These are phyloP conservation scores for Phalloptychus januarius DNA, from an alignment of 2,797 vertebrate species.

Conservation along the genomic window DNA sequence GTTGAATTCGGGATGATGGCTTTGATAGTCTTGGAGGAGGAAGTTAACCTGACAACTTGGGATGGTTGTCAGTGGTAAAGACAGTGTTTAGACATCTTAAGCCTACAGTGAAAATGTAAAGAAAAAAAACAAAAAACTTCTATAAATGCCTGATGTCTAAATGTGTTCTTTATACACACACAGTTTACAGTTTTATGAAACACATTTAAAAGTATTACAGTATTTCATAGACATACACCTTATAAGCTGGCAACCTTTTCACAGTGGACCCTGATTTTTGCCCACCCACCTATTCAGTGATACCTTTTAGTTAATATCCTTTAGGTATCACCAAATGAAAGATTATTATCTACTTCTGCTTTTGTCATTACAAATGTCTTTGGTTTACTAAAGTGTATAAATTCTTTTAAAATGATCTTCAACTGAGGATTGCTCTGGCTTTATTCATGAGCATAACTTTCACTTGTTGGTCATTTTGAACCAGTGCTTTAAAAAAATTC, in stretches of 20 bases:
- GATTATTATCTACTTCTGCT: not conserved
- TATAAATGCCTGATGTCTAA: not conserved
- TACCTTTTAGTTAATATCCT: too few relatives aligned
- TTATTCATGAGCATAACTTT: not conserved
- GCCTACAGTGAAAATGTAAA: not conserved
- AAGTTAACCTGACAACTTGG: conserved; percentile 19
- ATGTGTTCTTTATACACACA: not conserved
- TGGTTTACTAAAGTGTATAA: not conserved
- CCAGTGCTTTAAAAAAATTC: not conserved
- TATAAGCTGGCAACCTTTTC: not conserved
- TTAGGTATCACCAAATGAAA: not conserved
- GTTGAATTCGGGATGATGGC: conserved; percentile 16
- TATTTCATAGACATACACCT: not conserved
- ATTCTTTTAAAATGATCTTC: not conserved
- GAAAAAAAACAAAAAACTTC: not conserved
- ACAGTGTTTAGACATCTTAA: conserved; percentile 26
- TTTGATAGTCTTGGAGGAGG: conserved; percentile 34
- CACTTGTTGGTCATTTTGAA: not conserved
- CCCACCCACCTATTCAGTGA: too few relatives aligned
- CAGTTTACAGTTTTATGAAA: not conserved
- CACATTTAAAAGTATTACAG: not conserved
- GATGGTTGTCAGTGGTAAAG: not conserved
- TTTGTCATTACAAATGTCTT: not conserved
- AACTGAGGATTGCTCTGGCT: not conserved
- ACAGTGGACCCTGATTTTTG: not conserved